Percentiles rank a stretch among this genome's conserved stretches.
These are phyloP conservation scores for Dreissena rostriformis DNA, from an alignment of 1,140 invertebrate genomes.

Conservation along the genomic window DNA sequence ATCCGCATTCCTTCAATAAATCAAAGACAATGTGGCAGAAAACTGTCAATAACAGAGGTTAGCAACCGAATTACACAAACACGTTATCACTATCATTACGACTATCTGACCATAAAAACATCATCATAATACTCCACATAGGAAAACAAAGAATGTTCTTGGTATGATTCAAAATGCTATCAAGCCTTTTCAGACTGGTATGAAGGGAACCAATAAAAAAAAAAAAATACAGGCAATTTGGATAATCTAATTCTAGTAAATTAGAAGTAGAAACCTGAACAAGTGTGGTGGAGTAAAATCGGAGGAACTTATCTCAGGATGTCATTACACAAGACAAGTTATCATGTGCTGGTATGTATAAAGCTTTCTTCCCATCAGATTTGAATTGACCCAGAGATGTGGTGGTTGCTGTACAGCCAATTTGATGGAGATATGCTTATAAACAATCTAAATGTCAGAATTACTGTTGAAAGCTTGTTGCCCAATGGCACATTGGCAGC, in stretches of 20 bases:
- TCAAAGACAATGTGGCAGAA: no score
- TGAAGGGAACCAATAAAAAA: background rate
- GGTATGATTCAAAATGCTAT: no score
- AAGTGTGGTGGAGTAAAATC: background rate
- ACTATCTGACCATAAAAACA: no score
- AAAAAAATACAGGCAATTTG: background rate
- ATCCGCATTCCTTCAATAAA: no score
- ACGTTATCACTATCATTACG: no score
- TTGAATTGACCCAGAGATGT: constrained; percentile 2
- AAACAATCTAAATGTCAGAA: constrained; percentile 3
- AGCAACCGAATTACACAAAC: no score
- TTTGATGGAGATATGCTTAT: constrained; percentile 3
- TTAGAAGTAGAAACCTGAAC: background rate
- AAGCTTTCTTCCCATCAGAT: background rate
- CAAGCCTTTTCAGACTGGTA: no score
- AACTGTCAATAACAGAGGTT: no score
- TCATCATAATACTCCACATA: no score
- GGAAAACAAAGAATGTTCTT: no score
- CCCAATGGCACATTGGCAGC: no score
- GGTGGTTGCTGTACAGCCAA: background rate
- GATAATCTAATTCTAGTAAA: constrained; percentile 5
- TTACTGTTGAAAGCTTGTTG: no score
- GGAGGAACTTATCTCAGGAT: background rate
- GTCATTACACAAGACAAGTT: background rate
- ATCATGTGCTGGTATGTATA: constrained; percentile 6